Evolutionary conservation across 2,113 vertebrate species (phyloP).

Genomic region (Sturnus vulgaris): DNA sequence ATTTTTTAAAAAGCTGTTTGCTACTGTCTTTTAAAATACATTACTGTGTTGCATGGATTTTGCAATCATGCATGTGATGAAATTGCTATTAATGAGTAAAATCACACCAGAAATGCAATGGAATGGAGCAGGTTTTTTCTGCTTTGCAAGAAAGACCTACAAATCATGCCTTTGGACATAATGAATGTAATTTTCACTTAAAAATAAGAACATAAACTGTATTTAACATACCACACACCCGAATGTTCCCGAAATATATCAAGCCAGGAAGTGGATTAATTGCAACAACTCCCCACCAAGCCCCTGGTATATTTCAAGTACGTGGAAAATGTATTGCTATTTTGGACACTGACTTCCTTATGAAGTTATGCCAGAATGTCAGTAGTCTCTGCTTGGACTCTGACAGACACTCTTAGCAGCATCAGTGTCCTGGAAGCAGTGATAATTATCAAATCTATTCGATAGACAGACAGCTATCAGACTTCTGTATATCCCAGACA

Average conservation of each 20-base stretch:
- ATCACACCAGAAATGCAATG: background rate
- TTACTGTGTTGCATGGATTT: background rate
- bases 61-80: slow-evolving; percentile 8
- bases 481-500: slow-evolving; percentile 63
- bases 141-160: background rate
- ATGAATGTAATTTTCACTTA: background rate
- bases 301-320: slow-evolving; percentile 14
- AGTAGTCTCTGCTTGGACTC: background rate
- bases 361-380: slow-evolving; percentile 6
- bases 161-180: background rate
- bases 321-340: background rate
- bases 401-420: background rate
- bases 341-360: slow-evolving; percentile 23
- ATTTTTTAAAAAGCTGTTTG: background rate
- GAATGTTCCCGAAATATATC: slow-evolving; percentile 7
- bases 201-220: background rate
- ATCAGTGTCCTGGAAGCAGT: slow-evolving; percentile 44
- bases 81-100: slow-evolving; percentile 15
- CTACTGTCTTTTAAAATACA: slow-evolving; percentile 11
- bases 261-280: slow-evolving; percentile 30
- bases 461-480: slow-evolving; percentile 47
- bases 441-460: slow-evolving; percentile 19
- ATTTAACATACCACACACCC: background rate
- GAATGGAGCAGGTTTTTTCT: background rate
- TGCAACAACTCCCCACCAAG: background rate